Evolutionary conservation across 2,888 invertebrate species (phyloP), one percentile per base, ranked within the genome.

Genomic region (Latrodectus hesperus): DNA sequence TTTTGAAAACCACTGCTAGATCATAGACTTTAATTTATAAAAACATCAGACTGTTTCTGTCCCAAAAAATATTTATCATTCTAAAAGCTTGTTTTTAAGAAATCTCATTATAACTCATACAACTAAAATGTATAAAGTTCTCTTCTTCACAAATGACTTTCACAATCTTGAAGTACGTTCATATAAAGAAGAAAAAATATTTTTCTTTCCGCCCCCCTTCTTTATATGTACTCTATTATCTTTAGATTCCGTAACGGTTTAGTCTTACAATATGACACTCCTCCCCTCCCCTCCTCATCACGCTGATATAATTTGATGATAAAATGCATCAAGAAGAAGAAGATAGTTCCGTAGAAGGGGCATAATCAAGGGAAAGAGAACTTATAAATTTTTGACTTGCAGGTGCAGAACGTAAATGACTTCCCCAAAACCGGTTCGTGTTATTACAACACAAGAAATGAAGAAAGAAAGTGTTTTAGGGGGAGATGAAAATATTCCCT

Each of bases 341-440:
- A 71, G 49, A 84, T 75, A 70, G 60, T 49, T 52, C 65, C 53
- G 14, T 26, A 11, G 51, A 9, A 53, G 55, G 65, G 70, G 60
- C 26, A 71, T 26, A 17, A 17, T 64, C 49, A 76, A 64, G 65
- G 72, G 67, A 73, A 60, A 73, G 51, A 53, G 51, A 73, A 60
- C 83, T 76, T 83, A 76, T 78, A 73, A 84, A 84, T 84, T 84
- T 68, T 38, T 38, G 38, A 53, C 78, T 84, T 53, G 86, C 86
- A 86, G 86, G 86, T 86, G 86, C 68, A 64, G 70, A 60, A 26
- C 22, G 60, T 71, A 81, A 79, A 86, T 86, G 86, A 86, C 76
- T 86, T 79, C 64, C 52, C 65, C 68, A 51, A n/a, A 86, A 86
- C 86, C 86, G 86, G 86, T 86, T 86, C 80, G 52, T 76, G 80